A percentile compares a stretch with the other conserved stretches of the same genome.
Conservation (phyloP, 1,140 invertebrate genomes). For the Papilio machaon region DNA sequence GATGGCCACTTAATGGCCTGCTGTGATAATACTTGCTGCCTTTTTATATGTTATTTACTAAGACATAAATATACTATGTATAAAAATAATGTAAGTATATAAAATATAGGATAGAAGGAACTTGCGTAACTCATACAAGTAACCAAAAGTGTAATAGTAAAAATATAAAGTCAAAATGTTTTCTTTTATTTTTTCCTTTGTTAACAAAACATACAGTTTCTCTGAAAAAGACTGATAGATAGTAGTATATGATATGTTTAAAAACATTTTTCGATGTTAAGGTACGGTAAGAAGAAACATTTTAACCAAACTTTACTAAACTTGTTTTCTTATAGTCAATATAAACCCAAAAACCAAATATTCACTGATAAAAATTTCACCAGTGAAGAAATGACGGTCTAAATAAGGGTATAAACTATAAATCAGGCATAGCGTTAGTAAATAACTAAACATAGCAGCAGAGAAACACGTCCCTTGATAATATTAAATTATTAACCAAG, state of each 20-base stretch:
- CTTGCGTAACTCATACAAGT: background rate
- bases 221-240: too few relatives aligned
- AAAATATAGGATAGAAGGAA: background rate
- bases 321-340: background rate
- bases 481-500: background rate
- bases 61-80: background rate
- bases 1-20: slow-evolving; percentile 10
- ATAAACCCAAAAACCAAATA: background rate
- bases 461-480: background rate
- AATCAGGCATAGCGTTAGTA: background rate
- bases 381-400: background rate
- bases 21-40: background rate
- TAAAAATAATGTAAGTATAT: background rate
- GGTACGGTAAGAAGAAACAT: too few relatives aligned
- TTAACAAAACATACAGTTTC: background rate
- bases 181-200: background rate
- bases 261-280: too few relatives aligned
- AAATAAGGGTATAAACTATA: background rate
- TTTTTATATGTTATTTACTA: background rate
- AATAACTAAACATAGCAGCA: background rate
- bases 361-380: background rate
- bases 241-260: too few relatives aligned
- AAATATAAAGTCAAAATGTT: background rate
- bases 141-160: background rate
- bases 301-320: background rate